Evolutionary conservation across 1,140 invertebrate genomes (phyloP).

Genomic region (Cherax destructor): DNA sequence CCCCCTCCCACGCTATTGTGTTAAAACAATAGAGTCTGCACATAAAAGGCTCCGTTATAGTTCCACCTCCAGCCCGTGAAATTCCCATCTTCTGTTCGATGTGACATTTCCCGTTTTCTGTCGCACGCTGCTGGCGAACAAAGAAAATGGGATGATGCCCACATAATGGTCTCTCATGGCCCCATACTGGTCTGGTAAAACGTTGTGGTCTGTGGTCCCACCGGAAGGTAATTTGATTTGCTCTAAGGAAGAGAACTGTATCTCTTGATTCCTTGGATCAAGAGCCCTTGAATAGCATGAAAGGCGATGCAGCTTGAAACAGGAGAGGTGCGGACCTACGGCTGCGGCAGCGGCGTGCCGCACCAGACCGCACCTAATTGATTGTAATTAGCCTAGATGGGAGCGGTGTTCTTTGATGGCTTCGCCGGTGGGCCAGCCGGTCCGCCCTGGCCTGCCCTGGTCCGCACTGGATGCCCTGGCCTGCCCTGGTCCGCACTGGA

Average conservation of each 20-base stretch:
- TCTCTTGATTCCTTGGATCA: too few relatives aligned
- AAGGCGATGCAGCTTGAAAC: conserved; percentile 13
- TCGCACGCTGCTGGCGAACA: conserved; percentile 50
- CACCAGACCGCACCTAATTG: conserved; percentile 65
- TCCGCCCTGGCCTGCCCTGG: not conserved
- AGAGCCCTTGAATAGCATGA: too few relatives aligned
- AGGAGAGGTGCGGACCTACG: conserved; percentile 35
- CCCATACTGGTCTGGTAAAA: not conserved
- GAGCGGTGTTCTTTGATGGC: conserved; percentile 61
- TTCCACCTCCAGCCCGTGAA: conserved; percentile 53
- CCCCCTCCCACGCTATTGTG: conserved; percentile 41
- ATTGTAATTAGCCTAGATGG: conserved; percentile 68
- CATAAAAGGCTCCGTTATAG: conserved; percentile 49
- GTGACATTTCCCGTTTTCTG: conserved; percentile 59
- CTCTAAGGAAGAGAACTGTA: too few relatives aligned
- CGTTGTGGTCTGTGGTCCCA: too few relatives aligned
- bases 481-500: too few relatives aligned
- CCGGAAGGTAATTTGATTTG: too few relatives aligned
- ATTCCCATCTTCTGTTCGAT: conserved; percentile 65
- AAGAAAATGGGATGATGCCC: conserved; percentile 50
- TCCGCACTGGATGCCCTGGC: too few relatives aligned
- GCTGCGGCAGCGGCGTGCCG: conserved; percentile 42
- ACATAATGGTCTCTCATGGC: conserved; percentile 32
- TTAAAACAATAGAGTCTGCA: conserved; percentile 53
- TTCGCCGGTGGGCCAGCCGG: conserved; percentile 15